Percentiles rank a stretch among this genome's conserved stretches.
These are phyloP conservation scores for Pampus argenteus DNA, from an alignment of 2,797 vertebrate species.

Conservation along the genomic window DNA sequence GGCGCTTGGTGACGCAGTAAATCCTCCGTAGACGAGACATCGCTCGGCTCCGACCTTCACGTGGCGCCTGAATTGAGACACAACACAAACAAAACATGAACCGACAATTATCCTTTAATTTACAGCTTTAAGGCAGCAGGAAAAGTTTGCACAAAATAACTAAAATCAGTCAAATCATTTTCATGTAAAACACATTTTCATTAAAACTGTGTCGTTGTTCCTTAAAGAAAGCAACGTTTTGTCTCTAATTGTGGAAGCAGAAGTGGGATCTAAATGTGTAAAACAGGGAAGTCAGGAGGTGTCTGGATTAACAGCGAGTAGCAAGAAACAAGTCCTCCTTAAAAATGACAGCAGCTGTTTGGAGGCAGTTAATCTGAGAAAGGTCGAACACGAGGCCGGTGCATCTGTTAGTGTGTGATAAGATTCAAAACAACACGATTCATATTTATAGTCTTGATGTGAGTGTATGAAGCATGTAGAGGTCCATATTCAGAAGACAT, in stretches of 20 bases:
- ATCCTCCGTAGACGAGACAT: too few species aligned
- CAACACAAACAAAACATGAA: too few species aligned
- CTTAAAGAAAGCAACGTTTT: neutral
- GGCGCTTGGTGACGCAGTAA: too few species aligned
- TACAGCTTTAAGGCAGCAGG: neutral
- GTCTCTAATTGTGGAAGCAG: too few species aligned
- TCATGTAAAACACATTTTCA: neutral
- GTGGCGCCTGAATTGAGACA: too few species aligned
- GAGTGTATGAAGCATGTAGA: neutral
- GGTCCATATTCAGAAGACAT: too few species aligned
- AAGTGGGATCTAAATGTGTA: constrained; percentile 21
- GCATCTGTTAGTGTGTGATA: constrained; percentile 36
- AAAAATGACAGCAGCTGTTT: neutral
- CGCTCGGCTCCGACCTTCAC: too few species aligned
- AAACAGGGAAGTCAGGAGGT: constrained; percentile 8
- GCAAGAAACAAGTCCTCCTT: neutral
- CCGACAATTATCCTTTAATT: too few species aligned
- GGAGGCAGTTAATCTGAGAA: constrained; percentile 16
- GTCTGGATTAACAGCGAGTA: neutral
- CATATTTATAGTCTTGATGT: constrained; percentile 8
- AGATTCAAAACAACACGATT: constrained; percentile 8
- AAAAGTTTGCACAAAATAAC: neutral
- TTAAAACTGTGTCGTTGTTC: neutral
- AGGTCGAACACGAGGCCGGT: constrained; percentile 38
- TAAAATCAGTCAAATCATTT: neutral